Base-by-base conservation (phyloP, 2,888 invertebrate genomes). In the Pinctada fucata region DNA sequence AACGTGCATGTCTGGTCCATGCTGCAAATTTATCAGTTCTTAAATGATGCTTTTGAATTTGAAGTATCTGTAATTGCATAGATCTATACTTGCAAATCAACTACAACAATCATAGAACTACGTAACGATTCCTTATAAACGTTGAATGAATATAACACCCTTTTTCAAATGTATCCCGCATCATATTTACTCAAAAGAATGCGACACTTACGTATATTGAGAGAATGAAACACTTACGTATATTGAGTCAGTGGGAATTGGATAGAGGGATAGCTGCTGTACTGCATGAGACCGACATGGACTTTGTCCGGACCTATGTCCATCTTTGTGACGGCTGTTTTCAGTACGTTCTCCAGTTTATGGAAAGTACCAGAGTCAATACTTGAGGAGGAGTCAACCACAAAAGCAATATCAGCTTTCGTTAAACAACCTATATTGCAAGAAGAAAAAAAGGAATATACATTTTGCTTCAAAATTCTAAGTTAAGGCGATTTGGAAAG, bases 371-470 rank as follows among this genome's bases (percentile, higher is more conserved):
- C 80, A 50, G 72, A 73, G 3, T 85, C 85, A 47, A 86, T 84
- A 68, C 86, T 86, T 63, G 82, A 80, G n/a, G 86, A 86, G 1
- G 86, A 86, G 69, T 86, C 86, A 6, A 86, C 83, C 79, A 85
- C 78, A 74, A 86, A 86, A 2, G 84, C 85, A 48, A 86, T 64
- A 78, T 86, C 86, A 0, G 86, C 86, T 64, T 84, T 84, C 71
- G 82, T 50, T n/a, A 86, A 75, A 75, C 86, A 86, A 31, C 83
- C 86, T 86, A 72, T 1, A 48, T 52, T 5, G 58, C 5, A 8
- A 52, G 58, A 8, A 52, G 10, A 52, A 8, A 52, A 5, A 52
- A 52, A 10, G 58, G 58, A 52, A 52, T 52, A 10, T 52, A 8
- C 58, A 10, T 52, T 52, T 5, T 52, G 10, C 10, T 52, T 10